These are phyloP conservation scores for Chaunax sp. DNA, from an alignment of 2,797 vertebrate species.

Conservation along the genomic window DNA sequence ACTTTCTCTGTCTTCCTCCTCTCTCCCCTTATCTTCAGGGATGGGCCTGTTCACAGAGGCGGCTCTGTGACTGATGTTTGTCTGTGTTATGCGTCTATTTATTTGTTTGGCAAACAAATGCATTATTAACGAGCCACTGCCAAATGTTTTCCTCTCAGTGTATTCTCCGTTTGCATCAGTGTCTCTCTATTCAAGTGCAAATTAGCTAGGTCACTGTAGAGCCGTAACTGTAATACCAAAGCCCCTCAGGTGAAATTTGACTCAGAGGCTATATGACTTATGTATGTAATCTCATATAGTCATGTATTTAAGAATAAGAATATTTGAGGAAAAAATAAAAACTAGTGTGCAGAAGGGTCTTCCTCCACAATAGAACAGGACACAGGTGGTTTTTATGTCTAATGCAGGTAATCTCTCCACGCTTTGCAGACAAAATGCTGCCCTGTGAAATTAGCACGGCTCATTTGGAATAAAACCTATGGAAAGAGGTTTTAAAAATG, in stretches of 20 bases:
- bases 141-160: slow-evolving; percentile 67
- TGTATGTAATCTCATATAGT: slow-evolving; percentile 1
- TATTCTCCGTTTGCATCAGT: slow-evolving; percentile 56
- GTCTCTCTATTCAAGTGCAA: slow-evolving; percentile 70
- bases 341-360: slow-evolving; percentile 7
- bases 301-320: slow-evolving; percentile 13
- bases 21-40: slow-evolving; percentile 63
- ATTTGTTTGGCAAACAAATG: slow-evolving; percentile 82
- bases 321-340: slow-evolving; percentile 19
- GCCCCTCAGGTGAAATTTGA: slow-evolving; percentile 35
- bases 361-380: slow-evolving; percentile 14
- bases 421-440: slow-evolving; percentile 44
- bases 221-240: slow-evolving; percentile 20
- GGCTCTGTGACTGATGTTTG: slow-evolving; percentile 81
- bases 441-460: slow-evolving; percentile 65
- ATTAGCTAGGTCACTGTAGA: slow-evolving; percentile 57
- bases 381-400: slow-evolving; percentile 59
- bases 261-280: slow-evolving; percentile 17
- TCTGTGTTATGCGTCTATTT: slow-evolving; percentile 76
- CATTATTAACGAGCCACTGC: slow-evolving; percentile 78
- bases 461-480: slow-evolving; percentile 54
- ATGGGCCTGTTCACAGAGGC: slow-evolving; percentile 72
- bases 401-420: slow-evolving; percentile 16
- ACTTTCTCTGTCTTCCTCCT: slow-evolving; percentile 61
- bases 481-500: slow-evolving; percentile 57